phyloP scores from a whole-genome alignment of 1,140 invertebrate species.

The Ylistrum balloti region DNA sequence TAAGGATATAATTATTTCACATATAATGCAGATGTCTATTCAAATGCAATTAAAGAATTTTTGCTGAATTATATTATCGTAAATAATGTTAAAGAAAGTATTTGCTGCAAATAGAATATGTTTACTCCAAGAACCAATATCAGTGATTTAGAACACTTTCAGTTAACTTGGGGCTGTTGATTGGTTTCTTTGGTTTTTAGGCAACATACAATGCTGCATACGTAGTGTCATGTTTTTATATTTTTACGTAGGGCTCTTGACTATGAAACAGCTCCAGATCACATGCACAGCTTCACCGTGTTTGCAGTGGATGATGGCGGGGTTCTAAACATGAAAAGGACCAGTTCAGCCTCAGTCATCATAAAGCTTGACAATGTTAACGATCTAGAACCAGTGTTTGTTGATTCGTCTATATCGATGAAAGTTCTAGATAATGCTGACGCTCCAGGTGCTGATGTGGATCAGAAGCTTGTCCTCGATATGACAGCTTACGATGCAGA shows the following conservation, averaged over 20 bases:
- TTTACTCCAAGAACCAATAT: no score
- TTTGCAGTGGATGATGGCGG: background rate
- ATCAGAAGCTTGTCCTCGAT: background rate
- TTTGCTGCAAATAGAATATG: no score
- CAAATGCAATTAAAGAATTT: no score
- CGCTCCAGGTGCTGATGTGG: background rate
- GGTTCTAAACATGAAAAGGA: background rate
- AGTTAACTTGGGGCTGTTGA: no score
- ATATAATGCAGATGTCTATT: no score
- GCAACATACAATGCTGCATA: no score
- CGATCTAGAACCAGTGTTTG: background rate
- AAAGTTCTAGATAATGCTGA: background rate
- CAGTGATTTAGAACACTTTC: no score
- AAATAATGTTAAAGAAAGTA: no score
- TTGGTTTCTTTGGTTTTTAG: no score
- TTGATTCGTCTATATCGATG: background rate
- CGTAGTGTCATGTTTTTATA: background rate
- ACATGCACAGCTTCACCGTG: background rate
- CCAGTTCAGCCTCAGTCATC: background rate
- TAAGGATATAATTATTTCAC: no score
- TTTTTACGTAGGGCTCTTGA: background rate
- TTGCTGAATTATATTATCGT: no score
- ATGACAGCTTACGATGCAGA: slow-evolving; percentile 51
- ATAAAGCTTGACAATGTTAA: background rate
- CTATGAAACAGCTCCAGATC: background rate